Evolutionary conservation across 2,888 invertebrate species (phyloP).

Genomic region (Sthenelais limicola): DNA sequence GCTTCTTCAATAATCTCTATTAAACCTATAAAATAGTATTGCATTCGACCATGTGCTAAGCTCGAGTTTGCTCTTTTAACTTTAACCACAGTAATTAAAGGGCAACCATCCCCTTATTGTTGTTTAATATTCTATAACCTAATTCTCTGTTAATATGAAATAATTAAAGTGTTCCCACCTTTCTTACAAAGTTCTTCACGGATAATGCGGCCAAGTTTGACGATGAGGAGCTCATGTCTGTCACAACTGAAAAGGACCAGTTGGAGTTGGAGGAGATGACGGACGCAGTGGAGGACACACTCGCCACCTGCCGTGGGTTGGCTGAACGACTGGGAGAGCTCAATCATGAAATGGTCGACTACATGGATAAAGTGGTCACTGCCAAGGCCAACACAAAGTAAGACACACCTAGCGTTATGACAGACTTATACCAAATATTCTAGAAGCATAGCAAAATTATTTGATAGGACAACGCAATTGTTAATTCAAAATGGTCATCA

Average conservation of each 20-base stretch:
- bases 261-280: constrained; percentile 65
- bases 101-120: too few relatives aligned
- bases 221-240: constrained; percentile 62
- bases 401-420: neutral
- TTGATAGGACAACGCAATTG: neutral
- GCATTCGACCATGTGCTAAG: too few relatives aligned
- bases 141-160: too few relatives aligned
- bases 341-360: constrained; percentile 67
- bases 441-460: too few relatives aligned
- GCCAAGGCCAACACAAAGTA: constrained; percentile 64
- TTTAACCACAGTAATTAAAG: too few relatives aligned
- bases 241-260: constrained; percentile 62
- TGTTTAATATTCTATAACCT: too few relatives aligned
- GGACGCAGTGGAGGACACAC: constrained; percentile 62
- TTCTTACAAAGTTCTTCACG: constrained; percentile 67
- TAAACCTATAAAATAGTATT: too few relatives aligned
- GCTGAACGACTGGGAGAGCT: constrained; percentile 62
- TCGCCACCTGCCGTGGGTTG: constrained; percentile 61
- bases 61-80: too few relatives aligned
- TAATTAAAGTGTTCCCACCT: too few relatives aligned
- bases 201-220: constrained; percentile 63
- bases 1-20: too few relatives aligned
- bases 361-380: constrained; percentile 62
- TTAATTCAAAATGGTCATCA: neutral
- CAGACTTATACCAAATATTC: constrained; percentile 9